Evolutionary conservation across 2,888 invertebrate species (phyloP), one percentile per base, ranked within the genome.

Genomic region (Rhamnusium bicolor): DNA sequence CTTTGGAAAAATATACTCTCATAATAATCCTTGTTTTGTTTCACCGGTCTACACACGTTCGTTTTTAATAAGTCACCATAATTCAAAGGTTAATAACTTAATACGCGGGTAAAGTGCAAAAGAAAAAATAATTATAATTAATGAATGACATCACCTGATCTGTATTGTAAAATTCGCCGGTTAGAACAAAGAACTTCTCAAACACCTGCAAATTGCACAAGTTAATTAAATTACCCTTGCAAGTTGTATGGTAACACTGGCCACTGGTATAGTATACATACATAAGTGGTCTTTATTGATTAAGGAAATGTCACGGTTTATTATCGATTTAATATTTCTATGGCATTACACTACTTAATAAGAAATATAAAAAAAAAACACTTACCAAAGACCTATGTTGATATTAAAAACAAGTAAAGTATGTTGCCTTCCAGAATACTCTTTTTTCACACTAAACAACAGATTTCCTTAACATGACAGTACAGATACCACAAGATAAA

Each of bases 61-160:
- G 51, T 18, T 47, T 6, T n/a, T 12, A 16, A 16, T 16, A 16
- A 47, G n/a, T n/a, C n/a, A 16, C 14, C 14, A 47, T 16, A 18
- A 58, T 58, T 32, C 58, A 58, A 58, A 58, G 58, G 58, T 58
- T 58, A 18, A 27, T 16, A 58, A 10, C 16, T 16, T 8, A 24
- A 6, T 10, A 58, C n/a, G n/a, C 12, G 40, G n/a, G 40, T 12
- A 58, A 58, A 58, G 58, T 58, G 16, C 58, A 27, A 5, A 16
- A 16, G 8, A 3, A 51, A 51, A 10, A n/a, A 46, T n/a, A 5
- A 51, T 54, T 21, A 58, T 58, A 58, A n/a, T 27, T n/a, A n/a
- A n/a, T n/a, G n/a, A 58, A 4, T 54, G 24, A 54, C 24, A 24
- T 54, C 54, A 54, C 54, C 24, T 24, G 54, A 21, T 21, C 24